These are phyloP conservation scores for Noctilio leporinus DNA, from an alignment of 2,113 vertebrate genomes.

Conservation along the genomic window DNA sequence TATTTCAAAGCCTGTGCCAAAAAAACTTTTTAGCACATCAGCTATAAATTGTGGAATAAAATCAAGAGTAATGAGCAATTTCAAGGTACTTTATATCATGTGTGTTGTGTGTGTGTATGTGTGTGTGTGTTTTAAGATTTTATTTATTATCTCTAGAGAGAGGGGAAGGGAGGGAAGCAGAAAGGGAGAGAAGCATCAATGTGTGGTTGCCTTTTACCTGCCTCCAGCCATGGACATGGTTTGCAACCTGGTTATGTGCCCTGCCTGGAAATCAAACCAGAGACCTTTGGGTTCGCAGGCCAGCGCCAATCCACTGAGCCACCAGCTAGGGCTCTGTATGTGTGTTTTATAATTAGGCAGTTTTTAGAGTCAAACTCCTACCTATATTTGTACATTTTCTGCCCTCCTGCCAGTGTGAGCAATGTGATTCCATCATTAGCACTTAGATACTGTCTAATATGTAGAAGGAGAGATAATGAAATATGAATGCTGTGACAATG, in stretches of 20 bases:
- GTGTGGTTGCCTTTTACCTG: too few species aligned
- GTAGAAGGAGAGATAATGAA: not conserved
- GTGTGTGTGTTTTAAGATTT: too few species aligned
- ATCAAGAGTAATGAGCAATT: not conserved
- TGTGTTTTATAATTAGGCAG: not conserved
- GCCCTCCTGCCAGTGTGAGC: not conserved
- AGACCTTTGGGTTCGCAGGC: too few species aligned
- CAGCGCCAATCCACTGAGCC: too few species aligned
- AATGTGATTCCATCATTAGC: not conserved
- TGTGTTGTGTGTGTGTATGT: not conserved
- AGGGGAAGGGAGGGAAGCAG: too few species aligned
- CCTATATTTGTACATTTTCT: not conserved
- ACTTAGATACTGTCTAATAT: not conserved
- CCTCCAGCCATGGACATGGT: too few species aligned
- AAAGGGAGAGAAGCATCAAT: too few species aligned
- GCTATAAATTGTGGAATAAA: not conserved
- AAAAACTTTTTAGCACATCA: not conserved
- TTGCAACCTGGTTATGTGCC: too few species aligned
- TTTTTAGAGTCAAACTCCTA: not conserved
- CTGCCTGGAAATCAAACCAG: too few species aligned
- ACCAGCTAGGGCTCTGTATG: too few species aligned
- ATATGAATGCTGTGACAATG: not conserved
- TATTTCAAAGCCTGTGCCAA: not conserved
- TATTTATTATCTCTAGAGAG: too few species aligned
- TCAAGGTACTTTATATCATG: not conserved